phyloP scores from a whole-genome alignment of 2,797 vertebrate genomes.

The Periparus ater region DNA sequence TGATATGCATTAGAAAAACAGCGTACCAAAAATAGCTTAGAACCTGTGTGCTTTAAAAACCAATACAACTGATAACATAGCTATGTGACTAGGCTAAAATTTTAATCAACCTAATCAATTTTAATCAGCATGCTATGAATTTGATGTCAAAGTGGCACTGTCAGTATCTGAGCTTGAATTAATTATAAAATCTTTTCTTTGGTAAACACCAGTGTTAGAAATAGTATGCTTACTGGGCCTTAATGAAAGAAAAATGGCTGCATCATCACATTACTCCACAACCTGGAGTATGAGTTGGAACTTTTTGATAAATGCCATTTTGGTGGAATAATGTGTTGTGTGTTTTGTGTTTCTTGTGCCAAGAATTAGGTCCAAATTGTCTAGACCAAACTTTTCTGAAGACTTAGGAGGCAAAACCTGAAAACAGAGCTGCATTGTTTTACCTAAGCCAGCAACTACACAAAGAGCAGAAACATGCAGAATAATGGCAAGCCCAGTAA shows the following conservation, averaged over 20 bases:
- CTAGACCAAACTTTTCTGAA: conserved; percentile 8
- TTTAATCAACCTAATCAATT: not conserved
- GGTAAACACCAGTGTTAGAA: not conserved
- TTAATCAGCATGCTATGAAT: not conserved
- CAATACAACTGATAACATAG: not conserved
- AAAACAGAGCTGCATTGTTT: not conserved
- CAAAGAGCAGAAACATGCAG: not conserved
- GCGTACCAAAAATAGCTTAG: not conserved
- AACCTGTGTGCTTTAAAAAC: not conserved
- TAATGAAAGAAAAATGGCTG: not conserved
- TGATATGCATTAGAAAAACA: not conserved
- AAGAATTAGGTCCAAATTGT: conserved; percentile 2
- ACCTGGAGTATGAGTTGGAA: not conserved
- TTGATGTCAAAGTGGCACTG: not conserved
- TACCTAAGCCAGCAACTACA: not conserved
- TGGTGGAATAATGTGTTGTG: not conserved
- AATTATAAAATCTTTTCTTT: not conserved
- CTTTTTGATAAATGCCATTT: not conserved
- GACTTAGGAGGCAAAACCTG: not conserved
- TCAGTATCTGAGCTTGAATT: not conserved
- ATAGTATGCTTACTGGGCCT: not conserved
- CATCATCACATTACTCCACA: not conserved
- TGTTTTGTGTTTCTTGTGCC: not conserved
- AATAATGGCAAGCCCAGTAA: not conserved
- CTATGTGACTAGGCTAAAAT: not conserved